Evolutionary conservation across 2,113 vertebrate species (phyloP).

Genomic region (Grammomys dolichurus): DNA sequence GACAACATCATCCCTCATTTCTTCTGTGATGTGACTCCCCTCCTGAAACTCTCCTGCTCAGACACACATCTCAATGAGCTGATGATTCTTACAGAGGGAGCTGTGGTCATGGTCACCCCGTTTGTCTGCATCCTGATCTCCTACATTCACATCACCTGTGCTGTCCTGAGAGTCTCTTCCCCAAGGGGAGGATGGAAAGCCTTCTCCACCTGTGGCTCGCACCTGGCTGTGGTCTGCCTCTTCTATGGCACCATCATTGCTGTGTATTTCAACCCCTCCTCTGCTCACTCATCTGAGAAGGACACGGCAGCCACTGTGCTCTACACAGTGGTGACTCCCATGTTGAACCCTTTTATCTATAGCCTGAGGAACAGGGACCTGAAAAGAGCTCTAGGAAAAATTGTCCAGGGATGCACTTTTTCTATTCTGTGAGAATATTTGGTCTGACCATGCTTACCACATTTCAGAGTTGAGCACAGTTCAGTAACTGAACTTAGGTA

Average conservation of each 20-base stretch:
- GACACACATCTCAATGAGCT: slow-evolving; percentile 62
- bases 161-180: slow-evolving; percentile 64
- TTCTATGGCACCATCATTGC: slow-evolving; percentile 83
- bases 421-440: too few relatives aligned
- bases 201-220: slow-evolving; percentile 82
- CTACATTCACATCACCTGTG: slow-evolving; percentile 51
- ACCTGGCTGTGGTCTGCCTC: slow-evolving; percentile 76
- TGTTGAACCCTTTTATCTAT: slow-evolving; percentile 83
- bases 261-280: slow-evolving; percentile 66
- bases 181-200: slow-evolving; percentile 67
- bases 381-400: slow-evolving; percentile 59
- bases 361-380: slow-evolving; percentile 81
- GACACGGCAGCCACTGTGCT: slow-evolving; percentile 71
- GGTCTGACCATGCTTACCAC: too few relatives aligned
- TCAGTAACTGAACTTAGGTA: too few relatives aligned
- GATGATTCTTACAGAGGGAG: slow-evolving; percentile 61
- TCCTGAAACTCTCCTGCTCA: slow-evolving; percentile 79
- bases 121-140: slow-evolving; percentile 74
- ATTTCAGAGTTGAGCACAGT: too few relatives aligned
- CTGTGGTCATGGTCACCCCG: slow-evolving; percentile 45
- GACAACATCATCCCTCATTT: slow-evolving; percentile 78
- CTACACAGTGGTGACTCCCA: slow-evolving; percentile 81
- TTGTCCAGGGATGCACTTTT: too few relatives aligned
- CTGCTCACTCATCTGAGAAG: background rate
- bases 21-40: slow-evolving; percentile 76